These are phyloP conservation scores for Chloroceryle inda DNA, from an alignment of 2,797 vertebrate species.

Conservation along the genomic window DNA sequence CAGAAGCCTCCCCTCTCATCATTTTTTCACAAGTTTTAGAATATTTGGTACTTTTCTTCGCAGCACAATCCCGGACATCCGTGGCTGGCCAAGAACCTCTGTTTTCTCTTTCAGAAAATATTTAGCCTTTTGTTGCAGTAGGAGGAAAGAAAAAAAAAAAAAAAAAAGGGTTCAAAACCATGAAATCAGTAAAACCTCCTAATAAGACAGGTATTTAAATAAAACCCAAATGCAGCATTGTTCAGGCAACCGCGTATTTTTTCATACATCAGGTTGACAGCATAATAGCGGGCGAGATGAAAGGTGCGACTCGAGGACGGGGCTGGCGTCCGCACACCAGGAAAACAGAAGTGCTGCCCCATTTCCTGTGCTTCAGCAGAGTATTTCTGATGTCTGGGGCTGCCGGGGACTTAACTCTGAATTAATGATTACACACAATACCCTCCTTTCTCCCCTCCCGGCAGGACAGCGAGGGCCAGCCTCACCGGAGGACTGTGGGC, in stretches of 20 bases:
- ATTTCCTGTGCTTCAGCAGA: constrained; percentile 63
- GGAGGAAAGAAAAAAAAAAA: not conserved
- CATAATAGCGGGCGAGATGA: constrained; percentile 61
- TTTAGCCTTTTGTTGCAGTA: constrained; percentile 41
- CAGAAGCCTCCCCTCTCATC: constrained; percentile 39
- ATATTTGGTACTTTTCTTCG: constrained; percentile 33
- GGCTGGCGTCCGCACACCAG: constrained; percentile 55
- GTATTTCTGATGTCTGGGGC: constrained; percentile 72
- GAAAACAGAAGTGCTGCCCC: constrained; percentile 71
- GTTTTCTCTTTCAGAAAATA: not conserved
- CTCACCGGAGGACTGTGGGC: constrained; percentile 29
- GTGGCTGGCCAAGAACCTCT: not conserved
- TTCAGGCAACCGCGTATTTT: constrained; percentile 56
- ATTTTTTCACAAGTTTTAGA: constrained; percentile 33
- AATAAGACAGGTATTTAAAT: constrained; percentile 70
- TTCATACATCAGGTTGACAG: constrained; percentile 51
- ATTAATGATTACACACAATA: constrained; percentile 73
- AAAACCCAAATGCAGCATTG: constrained; percentile 64
- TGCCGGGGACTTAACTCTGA: constrained; percentile 63
- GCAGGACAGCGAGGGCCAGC: constrained; percentile 67
- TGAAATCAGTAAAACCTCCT: constrained; percentile 35
- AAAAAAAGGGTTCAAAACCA: not conserved
- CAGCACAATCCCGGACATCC: constrained; percentile 12
- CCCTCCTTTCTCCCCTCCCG: constrained; percentile 68
- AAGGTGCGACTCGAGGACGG: constrained; percentile 53